These are phyloP conservation scores for Eulacestoma nigropectus DNA, from an alignment of 2,113 vertebrate genomes.

Conservation along the genomic window DNA sequence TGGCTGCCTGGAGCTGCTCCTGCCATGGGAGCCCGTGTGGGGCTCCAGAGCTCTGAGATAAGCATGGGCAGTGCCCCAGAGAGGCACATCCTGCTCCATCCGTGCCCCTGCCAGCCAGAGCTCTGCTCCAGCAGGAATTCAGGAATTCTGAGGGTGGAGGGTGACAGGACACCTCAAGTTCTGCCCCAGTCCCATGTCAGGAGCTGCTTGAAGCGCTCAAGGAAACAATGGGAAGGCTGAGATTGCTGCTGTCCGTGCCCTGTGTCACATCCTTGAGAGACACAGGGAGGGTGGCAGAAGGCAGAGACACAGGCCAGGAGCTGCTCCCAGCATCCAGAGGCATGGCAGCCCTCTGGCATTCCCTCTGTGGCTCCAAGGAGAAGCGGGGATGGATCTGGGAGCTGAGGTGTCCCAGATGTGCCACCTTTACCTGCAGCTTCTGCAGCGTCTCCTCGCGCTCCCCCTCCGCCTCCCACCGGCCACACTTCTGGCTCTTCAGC, in stretches of 20 bases:
- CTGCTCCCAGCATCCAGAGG: neutral
- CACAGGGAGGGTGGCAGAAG: neutral
- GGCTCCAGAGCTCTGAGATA: neutral
- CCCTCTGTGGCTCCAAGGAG: neutral
- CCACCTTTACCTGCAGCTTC: slow-evolving; percentile 82
- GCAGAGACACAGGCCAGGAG: neutral
- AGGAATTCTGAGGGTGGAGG: neutral
- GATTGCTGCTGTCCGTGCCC: neutral
- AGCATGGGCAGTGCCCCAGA: neutral
- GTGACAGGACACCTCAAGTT: neutral
- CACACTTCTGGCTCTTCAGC: slow-evolving; percentile 82
- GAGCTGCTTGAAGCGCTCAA: neutral
- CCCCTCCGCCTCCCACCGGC: slow-evolving; percentile 77
- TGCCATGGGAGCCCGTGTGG: neutral
- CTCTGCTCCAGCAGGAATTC: neutral
- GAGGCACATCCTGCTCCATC: neutral
- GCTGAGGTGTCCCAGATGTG: neutral
- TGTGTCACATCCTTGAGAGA: accelerated
- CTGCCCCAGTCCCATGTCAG: accelerated
- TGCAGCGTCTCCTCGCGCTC: slow-evolving; percentile 84
- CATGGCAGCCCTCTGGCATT: neutral
- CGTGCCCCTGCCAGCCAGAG: neutral
- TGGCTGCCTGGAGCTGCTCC: neutral
- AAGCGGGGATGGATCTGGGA: accelerated
- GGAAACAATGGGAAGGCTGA: accelerated